Evolutionary conservation across 1,140 invertebrate genomes (phyloP).

Genomic region (Psix sp.): DNA sequence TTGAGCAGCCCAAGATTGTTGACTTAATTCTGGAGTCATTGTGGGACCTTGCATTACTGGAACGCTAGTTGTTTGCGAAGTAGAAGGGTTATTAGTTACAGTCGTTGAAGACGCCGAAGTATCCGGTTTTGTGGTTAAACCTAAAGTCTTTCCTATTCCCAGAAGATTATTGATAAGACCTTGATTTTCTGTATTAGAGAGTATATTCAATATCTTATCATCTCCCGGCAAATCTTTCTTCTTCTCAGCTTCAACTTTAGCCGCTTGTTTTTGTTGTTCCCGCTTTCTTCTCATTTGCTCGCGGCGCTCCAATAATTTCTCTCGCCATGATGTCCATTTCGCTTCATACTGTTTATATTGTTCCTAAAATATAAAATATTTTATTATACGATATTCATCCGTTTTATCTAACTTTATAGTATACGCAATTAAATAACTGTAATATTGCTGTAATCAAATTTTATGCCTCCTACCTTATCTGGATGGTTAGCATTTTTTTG

Average conservation of each 20-base stretch:
- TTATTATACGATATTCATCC: conserved; percentile 7
- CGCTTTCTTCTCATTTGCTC: conserved; percentile 87
- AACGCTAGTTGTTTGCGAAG: conserved; percentile 12
- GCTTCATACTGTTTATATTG: conserved; percentile 89
- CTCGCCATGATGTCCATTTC: conserved; percentile 88
- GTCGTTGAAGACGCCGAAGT: conserved; percentile 24
- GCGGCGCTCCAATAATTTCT: conserved; percentile 85
- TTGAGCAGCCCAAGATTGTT: conserved; percentile 67
- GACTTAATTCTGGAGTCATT: conserved; percentile 63
- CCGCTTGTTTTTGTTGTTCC: conserved; percentile 72
- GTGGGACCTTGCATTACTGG: conserved; percentile 56
- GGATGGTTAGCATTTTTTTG: conserved; percentile 90
- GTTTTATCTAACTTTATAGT: no score
- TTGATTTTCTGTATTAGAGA: conserved; percentile 74
- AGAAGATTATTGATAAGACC: conserved; percentile 73
- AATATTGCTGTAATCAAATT: no score
- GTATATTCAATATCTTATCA: conserved; percentile 73
- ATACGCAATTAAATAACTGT: no score
- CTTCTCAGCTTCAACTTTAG: conserved; percentile 65
- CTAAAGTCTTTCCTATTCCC: conserved; percentile 74
- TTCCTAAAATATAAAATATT: conserved; percentile 67
- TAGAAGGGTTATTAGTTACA: conserved; percentile 31
- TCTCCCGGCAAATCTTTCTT: conserved; percentile 71
- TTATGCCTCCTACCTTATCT: conserved; percentile 84
- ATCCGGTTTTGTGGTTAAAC: conserved; percentile 71